These are phyloP conservation scores for Toxotes chatareus DNA, from an alignment of 2,113 vertebrate genomes.

Conservation along the genomic window DNA sequence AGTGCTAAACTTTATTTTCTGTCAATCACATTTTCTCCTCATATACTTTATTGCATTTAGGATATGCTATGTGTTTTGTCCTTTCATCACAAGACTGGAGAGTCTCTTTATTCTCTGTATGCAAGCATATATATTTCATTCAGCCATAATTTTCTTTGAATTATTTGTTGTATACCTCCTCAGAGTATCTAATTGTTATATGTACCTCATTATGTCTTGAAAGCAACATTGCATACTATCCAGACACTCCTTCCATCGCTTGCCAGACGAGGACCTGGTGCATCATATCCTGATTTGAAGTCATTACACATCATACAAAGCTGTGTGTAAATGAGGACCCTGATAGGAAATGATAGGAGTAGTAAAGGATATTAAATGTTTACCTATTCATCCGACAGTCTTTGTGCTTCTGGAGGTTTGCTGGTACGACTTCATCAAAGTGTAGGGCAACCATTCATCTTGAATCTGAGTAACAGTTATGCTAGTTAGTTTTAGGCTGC, in stretches of 20 bases:
- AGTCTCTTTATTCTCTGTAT: background rate
- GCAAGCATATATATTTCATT: background rate
- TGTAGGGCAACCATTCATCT: background rate
- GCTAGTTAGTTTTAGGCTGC: background rate
- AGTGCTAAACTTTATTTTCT: background rate
- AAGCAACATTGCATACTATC: background rate
- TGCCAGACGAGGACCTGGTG: constrained; percentile 2
- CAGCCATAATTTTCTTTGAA: background rate
- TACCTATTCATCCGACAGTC: background rate
- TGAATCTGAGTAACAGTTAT: background rate
- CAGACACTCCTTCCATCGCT: background rate
- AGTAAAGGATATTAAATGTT: constrained; percentile 9
- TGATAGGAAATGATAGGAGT: constrained; percentile 9
- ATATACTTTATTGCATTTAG: background rate
- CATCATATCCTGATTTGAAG: constrained; percentile 2
- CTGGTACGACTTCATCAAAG: background rate
- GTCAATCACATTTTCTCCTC: background rate
- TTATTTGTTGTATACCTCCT: background rate
- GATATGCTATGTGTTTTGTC: background rate
- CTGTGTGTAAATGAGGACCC: constrained; percentile 16
- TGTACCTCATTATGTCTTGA: background rate
- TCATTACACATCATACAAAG: constrained; percentile 1
- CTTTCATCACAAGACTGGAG: background rate
- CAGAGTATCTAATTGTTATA: background rate
- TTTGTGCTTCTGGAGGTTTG: background rate